Conservation (phyloP, 2,888 invertebrate species). For the Eristalis intricaria region DNA sequence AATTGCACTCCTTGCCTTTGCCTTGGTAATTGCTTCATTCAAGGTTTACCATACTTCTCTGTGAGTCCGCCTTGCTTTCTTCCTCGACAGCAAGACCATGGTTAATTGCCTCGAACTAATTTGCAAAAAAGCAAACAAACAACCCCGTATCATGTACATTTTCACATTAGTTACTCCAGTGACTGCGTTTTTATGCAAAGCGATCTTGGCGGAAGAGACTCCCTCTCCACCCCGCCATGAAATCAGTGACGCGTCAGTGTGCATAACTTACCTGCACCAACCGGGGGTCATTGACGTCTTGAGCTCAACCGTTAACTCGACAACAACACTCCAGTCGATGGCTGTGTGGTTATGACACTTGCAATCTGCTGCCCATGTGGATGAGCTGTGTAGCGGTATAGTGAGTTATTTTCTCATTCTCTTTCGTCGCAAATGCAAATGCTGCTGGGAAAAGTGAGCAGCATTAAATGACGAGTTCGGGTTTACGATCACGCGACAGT, state of each 20-base stretch:
- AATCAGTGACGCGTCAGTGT: background rate
- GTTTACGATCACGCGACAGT: background rate
- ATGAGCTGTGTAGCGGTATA: background rate
- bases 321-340: background rate
- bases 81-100: background rate
- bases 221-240: slow-evolving; percentile 9
- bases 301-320: background rate
- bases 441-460: background rate
- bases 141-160: background rate
- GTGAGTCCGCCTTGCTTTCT: background rate
- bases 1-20: background rate
- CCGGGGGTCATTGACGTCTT: slow-evolving; percentile 5
- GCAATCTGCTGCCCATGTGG: background rate
- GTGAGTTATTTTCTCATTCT: background rate
- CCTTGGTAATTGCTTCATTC: background rate
- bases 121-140: background rate
- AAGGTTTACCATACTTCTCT: background rate
- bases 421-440: background rate
- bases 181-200: slow-evolving; percentile 34
- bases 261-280: background rate
- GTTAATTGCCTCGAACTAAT: slow-evolving; percentile 24
- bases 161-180: background rate
- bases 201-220: slow-evolving; percentile 32
- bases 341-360: background rate
- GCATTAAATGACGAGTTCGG: background rate